These are phyloP conservation scores for Mustelus asterias DNA, from an alignment of 2,113 vertebrate genomes.

Conservation along the genomic window DNA sequence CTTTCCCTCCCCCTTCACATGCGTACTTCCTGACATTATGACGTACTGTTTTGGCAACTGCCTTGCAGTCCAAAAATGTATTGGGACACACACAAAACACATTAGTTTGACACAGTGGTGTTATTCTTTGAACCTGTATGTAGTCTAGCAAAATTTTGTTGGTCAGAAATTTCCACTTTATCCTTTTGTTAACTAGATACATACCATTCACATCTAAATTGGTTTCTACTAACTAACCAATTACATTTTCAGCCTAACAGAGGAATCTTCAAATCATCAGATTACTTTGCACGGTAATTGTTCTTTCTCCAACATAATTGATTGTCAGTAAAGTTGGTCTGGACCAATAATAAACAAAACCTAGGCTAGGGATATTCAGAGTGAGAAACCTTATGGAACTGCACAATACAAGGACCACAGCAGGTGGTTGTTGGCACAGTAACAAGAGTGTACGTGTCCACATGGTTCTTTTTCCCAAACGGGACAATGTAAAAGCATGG, in stretches of 20 bases:
- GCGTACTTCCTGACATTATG: constrained; percentile 37
- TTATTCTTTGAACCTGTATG: not conserved
- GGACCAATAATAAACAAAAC: not conserved
- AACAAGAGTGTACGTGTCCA: not conserved
- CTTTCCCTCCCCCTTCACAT: constrained; percentile 29
- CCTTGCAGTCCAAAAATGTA: constrained; percentile 5
- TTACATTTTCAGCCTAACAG: not conserved
- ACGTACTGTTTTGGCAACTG: constrained; percentile 31
- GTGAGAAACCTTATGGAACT: not conserved
- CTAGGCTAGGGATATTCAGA: not conserved
- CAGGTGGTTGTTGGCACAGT: not conserved
- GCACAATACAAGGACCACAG: not conserved
- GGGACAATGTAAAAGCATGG: not conserved
- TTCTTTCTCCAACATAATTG: not conserved
- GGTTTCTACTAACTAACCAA: not conserved
- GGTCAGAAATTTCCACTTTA: not conserved
- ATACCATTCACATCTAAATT: not conserved
- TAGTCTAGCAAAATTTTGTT: not conserved
- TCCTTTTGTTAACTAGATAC: not conserved
- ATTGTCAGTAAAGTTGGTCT: not conserved
- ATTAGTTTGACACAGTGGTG: not conserved
- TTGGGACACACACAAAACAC: not conserved
- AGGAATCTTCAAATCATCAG: not conserved
- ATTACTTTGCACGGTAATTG: not conserved
- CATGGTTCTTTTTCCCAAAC: not conserved